A percentile compares a stretch with the other conserved stretches of the same genome.
Conservation (phyloP, 2,113 vertebrate species). For the Ophthalmolycus amberensis region DNA sequence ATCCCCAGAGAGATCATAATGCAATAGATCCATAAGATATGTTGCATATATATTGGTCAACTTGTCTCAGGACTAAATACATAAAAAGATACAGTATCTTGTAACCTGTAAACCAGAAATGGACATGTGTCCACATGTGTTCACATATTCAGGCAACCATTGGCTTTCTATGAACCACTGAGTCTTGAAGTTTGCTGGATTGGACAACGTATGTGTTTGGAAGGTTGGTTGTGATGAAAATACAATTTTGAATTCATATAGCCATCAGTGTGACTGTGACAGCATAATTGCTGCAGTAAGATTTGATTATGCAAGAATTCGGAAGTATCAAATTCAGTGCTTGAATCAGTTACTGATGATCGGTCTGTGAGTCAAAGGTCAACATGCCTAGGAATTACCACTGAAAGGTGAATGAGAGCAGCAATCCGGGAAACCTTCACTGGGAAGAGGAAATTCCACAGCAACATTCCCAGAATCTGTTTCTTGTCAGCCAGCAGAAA, state of each 20-base stretch:
- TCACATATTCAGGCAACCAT: no score
- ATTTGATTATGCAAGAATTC: neutral
- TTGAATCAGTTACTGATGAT: neutral
- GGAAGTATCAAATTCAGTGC: neutral
- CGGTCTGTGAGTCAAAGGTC: constrained; percentile 29
- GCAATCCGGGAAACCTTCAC: constrained; percentile 37
- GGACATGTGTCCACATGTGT: no score
- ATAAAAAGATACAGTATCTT: neutral
- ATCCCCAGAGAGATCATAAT: neutral
- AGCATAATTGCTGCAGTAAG: neutral
- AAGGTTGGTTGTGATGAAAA: neutral
- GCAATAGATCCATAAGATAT: no score
- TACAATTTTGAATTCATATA: neutral
- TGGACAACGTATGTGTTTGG: neutral
- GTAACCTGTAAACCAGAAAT: neutral
- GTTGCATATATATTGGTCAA: neutral
- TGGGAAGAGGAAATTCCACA: constrained; percentile 9
- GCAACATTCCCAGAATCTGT: constrained; percentile 23
- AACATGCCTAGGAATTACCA: constrained; percentile 17
- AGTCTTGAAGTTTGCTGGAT: no score
- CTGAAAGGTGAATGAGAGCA: constrained; percentile 10
- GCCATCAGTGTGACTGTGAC: neutral
- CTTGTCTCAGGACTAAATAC: neutral
- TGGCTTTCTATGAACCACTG: no score
- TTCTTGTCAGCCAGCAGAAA: constrained; percentile 35